These are phyloP conservation scores for Campylomormyrus numenius DNA, from an alignment of 2,113 vertebrate species.

Conservation along the genomic window DNA sequence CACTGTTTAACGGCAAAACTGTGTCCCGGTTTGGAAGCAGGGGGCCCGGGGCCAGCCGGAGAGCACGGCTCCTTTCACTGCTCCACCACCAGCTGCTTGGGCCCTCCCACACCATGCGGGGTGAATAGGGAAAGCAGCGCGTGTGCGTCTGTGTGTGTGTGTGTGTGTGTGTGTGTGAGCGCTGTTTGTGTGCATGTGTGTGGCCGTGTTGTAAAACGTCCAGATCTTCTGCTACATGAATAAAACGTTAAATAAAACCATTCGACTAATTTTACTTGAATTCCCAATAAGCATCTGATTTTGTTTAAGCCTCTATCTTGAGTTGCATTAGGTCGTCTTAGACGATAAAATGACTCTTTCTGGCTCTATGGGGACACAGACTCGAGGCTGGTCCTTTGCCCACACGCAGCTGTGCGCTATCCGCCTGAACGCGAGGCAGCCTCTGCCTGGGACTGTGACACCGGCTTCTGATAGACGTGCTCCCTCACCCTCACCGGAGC, in stretches of 20 bases:
- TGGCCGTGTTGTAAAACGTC: neutral
- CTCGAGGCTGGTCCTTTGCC: neutral
- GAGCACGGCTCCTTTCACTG: neutral
- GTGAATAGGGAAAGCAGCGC: neutral
- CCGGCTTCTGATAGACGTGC: neutral
- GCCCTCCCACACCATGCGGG: neutral
- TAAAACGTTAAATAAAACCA: neutral
- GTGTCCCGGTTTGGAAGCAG: neutral
- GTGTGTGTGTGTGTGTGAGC: slow-evolving; percentile 1
- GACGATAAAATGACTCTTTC: neutral
- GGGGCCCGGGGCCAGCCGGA: no score
- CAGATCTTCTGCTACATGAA: neutral
- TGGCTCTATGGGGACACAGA: neutral
- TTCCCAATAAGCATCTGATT: neutral
- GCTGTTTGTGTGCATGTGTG: neutral
- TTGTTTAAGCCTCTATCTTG: neutral
- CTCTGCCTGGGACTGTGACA: neutral
- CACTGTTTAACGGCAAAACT: neutral
- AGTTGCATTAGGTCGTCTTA: neutral
- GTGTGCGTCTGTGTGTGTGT: slow-evolving; percentile 12
- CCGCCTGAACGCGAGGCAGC: neutral
- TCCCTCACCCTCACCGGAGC: neutral
- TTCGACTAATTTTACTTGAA: neutral
- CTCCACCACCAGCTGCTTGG: neutral
- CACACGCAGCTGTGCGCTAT: neutral